Evolutionary conservation across 2,888 invertebrate species (phyloP), one percentile per base, ranked within the genome.

Genomic region (Andrena chrysosceles): DNA sequence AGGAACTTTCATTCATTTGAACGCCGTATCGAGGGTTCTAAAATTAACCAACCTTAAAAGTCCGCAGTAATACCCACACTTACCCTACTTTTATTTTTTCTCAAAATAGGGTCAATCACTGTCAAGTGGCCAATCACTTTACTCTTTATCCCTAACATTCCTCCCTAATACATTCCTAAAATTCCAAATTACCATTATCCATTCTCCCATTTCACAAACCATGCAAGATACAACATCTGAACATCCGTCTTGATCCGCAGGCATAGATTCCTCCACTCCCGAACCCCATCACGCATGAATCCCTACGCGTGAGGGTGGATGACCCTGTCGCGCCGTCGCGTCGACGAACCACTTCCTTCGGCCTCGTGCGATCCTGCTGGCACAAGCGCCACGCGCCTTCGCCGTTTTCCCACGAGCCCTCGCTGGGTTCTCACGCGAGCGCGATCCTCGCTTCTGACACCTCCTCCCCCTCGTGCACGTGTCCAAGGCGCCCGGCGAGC

Each of bases 331-430:
- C 3, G 52, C 23, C 52, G 49, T 60, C 35, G 20, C 23, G 20
- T 4, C n/a, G 16, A 10, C 29, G 56, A 8, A 1, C 5, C 8
- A 23, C 85, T 70, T 87, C 48, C 77, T 66, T 6, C 48, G 16
- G 3, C 56, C 81, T 89, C 87, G 85, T 93, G 92, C 52, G 77
- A 84, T 90, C 93, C 93, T 93, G 92, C 83, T 92, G 91, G 66
- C 78, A 89, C 89, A 93, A 93, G 93, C 93, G 93, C 93, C 93
- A 93, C 87, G 91, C 91, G 91, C 92, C 91, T 92, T 90, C 91
- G 88, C 90, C 89, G 92, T 93, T 93, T 93, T 93, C 93, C 93
- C 93, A 93, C 93, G 93, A 93, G 91, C 90, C 92, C 92, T 92
- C 92, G 87, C 85, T 81, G 83, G 85, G 92, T 93, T 93, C 93